Base-by-base conservation (phyloP, 2,888 invertebrate species). In the Temnothorax ravouxi region DNA sequence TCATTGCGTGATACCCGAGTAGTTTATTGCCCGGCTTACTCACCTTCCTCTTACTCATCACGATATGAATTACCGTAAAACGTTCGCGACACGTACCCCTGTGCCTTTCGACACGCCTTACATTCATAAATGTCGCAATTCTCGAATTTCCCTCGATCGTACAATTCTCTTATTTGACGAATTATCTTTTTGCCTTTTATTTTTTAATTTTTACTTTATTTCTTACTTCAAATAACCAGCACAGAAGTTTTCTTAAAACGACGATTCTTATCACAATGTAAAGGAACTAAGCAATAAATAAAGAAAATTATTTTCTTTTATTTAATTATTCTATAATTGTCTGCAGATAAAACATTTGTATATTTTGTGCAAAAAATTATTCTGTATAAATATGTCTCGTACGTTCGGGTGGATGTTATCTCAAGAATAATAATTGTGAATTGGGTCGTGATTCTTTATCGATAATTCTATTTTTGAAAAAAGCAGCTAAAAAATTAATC, bases 31-130 rank as follows among this genome's bases (percentile, higher is more conserved):
- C 59, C 72, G 62, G 80, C 76, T 85, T 86, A 82, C 77, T 83
- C 66, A 86, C 84, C 84, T 74, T 84, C 85, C 75, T 81, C 66
- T 88, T 89, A 88, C 88, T 89, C 88, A 88, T 84, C 83, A 34
- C 62, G 66, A 52, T 84, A 52, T 50, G 66, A 64, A 77, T 88
- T 80, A 81, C 54, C 72, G 59, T 69, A 84, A 79, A 79, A 71
- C 59, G 59, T 3, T 50, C 34, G 79, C 47, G 71, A 79, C 54
- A 59, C 71, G 25, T 38, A 47, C 29, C 18, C 21, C 54, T 34
- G n/a, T 41, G 47, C 54, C 41, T 8, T 47, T 67, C 18, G 11
- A 21, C 77, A 41, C 21, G 62, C 25, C 8, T 66, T 62, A 25
- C 67, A 54, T 67, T 77, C 77, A 77, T 52, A 66, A 52, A 66